phyloP scores from a whole-genome alignment of 2,888 invertebrate genomes.

The Mesodorylaimus sp. region DNA sequence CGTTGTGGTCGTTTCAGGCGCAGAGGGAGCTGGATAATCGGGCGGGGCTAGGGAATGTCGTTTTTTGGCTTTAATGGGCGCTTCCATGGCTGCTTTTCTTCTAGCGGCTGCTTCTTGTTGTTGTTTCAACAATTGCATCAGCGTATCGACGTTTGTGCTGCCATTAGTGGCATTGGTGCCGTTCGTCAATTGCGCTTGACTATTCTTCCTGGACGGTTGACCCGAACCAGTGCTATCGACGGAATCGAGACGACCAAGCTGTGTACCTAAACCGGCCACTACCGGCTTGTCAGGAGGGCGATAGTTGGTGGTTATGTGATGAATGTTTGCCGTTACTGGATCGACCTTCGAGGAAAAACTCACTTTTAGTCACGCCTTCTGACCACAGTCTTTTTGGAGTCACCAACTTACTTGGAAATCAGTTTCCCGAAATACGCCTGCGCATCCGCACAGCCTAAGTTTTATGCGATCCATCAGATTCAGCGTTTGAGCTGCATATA shows the following conservation, averaged over 20 bases:
- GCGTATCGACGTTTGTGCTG: too few species aligned
- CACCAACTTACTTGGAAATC: conserved; percentile 1
- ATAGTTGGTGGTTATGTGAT: neutral
- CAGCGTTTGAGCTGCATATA: conserved; percentile 16
- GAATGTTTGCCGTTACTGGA: neutral
- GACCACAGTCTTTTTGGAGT: neutral
- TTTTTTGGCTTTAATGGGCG: too few species aligned
- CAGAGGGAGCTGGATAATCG: too few species aligned
- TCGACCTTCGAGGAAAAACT: neutral
- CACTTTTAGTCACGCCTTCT: neutral
- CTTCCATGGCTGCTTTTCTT: too few species aligned
- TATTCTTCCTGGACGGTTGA: too few species aligned
- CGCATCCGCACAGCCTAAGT: conserved; percentile 17
- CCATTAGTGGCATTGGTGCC: neutral
- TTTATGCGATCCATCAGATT: conserved; percentile 18
- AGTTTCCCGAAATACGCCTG: conserved; percentile 14
- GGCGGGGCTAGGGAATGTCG: too few species aligned
- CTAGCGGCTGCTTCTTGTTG: too few species aligned
- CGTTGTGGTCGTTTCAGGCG: too few species aligned
- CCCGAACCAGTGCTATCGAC: neutral
- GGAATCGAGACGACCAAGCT: neutral
- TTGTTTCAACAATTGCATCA: too few species aligned
- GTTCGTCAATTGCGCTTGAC: neutral
- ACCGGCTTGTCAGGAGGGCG: neutral
- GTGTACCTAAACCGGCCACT: neutral